These are phyloP conservation scores for Manis pentadactyla DNA, from an alignment of 2,797 vertebrate genomes.

Conservation along the genomic window DNA sequence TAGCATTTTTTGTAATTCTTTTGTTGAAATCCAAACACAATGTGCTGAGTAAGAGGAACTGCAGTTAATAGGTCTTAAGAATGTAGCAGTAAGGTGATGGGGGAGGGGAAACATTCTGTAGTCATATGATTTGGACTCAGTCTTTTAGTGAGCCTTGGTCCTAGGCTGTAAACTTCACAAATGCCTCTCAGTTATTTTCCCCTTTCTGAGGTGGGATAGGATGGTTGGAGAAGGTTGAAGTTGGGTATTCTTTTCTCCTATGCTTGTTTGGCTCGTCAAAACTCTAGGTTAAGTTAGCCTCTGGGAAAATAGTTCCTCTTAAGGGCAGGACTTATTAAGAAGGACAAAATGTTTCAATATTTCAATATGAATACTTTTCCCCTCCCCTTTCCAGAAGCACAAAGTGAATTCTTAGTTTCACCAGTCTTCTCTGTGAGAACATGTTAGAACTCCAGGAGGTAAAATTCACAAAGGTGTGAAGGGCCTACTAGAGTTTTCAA, in stretches of 20 bases:
- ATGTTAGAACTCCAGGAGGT: not conserved
- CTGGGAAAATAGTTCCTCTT: not conserved
- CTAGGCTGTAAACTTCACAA: not conserved
- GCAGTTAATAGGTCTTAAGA: not conserved
- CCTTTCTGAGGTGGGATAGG: not conserved
- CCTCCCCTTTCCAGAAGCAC: not conserved
- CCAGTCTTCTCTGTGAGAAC: not conserved
- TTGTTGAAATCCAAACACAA: not conserved
- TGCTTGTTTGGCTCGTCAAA: not conserved
- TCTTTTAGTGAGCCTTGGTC: not conserved
- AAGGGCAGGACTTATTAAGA: not conserved
- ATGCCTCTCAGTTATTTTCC: not conserved
- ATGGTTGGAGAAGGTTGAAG: not conserved
- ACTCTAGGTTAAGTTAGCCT: not conserved
- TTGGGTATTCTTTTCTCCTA: not conserved
- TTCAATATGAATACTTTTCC: not conserved
- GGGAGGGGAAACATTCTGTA: not conserved
- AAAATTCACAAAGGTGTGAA: not conserved
- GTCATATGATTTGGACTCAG: not conserved
- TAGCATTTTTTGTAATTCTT: not conserved
- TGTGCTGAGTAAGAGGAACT: not conserved
- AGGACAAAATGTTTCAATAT: not conserved
- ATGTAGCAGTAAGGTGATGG: not conserved
- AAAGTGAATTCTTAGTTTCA: not conserved
- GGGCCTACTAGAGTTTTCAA: not conserved